Conservation (phyloP, 2,888 invertebrate species). For the Aplocera efformata region DNA sequence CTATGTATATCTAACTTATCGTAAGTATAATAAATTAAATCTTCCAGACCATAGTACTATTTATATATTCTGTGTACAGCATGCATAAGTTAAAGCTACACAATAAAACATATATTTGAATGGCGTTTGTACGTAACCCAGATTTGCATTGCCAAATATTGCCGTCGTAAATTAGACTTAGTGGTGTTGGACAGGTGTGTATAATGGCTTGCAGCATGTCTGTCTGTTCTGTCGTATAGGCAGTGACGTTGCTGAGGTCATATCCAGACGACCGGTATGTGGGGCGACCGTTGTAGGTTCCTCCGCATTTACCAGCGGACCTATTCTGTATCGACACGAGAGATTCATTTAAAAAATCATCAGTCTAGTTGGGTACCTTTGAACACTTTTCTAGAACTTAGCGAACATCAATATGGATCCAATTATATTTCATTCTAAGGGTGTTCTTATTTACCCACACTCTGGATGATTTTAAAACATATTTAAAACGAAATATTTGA, state of each 20-base stretch:
- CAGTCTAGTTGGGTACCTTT: too few species aligned
- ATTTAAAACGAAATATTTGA: too few species aligned
- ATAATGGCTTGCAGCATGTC: conserved; percentile 24
- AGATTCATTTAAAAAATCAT: too few species aligned
- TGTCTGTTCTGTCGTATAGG: conserved; percentile 43
- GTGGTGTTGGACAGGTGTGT: conserved; percentile 11
- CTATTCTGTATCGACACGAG: conserved; percentile 35
- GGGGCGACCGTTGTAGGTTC: conserved; percentile 55
- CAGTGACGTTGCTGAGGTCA: conserved; percentile 67
- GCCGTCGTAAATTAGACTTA: conserved; percentile 3
- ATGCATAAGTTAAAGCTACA: conserved; percentile 26
- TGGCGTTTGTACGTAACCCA: conserved; percentile 24
- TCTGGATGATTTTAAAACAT: too few species aligned
- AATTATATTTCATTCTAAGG: too few species aligned
- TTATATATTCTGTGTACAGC: conserved; percentile 7
- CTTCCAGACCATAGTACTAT: too few species aligned
- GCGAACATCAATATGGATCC: too few species aligned
- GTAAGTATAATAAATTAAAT: too few species aligned
- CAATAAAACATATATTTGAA: conserved; percentile 26
- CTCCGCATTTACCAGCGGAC: conserved; percentile 26
- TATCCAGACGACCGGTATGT: conserved; percentile 60
- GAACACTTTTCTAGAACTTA: too few species aligned
- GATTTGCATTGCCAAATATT: conserved; percentile 10
- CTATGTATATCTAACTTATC: too few species aligned
- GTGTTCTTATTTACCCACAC: too few species aligned